phyloP scores from a whole-genome alignment of 2,888 invertebrate genomes.

The Chaetogeoica ovagalla region DNA sequence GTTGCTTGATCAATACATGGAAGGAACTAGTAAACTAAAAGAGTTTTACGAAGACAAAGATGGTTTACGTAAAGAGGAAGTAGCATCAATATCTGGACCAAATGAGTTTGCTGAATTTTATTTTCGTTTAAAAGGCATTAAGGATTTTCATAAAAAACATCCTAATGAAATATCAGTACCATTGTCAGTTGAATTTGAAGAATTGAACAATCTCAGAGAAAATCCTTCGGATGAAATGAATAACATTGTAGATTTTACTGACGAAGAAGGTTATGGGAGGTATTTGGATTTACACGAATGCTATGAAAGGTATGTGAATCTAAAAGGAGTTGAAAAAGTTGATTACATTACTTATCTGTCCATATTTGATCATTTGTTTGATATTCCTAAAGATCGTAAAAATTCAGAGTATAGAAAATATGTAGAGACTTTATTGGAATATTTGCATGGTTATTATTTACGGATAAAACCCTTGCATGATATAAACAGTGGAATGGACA shows the following conservation, averaged over 20 bases:
- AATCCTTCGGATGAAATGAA: slow-evolving; percentile 81
- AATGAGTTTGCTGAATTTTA: slow-evolving; percentile 99
- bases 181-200: slow-evolving; percentile 97
- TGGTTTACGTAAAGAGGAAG: slow-evolving; percentile 91
- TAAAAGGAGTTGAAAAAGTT: slow-evolving; percentile 93
- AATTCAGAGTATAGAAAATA: slow-evolving; percentile 87
- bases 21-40: slow-evolving; percentile 76
- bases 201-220: slow-evolving; percentile 83
- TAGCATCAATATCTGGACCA: slow-evolving; percentile 90
- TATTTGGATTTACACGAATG: slow-evolving; percentile 96
- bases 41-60: slow-evolving; percentile 97
- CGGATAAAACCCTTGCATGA: slow-evolving; percentile 86
- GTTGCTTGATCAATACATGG: slow-evolving; percentile 80
- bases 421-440: slow-evolving; percentile 78
- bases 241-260: slow-evolving; percentile 92
- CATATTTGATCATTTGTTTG: slow-evolving; percentile 92
- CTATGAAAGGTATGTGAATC: slow-evolving; percentile 92
- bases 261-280: slow-evolving; percentile 98
- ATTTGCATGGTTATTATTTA: slow-evolving; percentile 79
- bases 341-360: slow-evolving; percentile 95
- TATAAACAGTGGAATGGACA: slow-evolving; percentile 76
- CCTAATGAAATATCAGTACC: slow-evolving; percentile 93
- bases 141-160: slow-evolving; percentile 94
- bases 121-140: slow-evolving; percentile 86
- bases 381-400: slow-evolving; percentile 88